Base-by-base conservation (phyloP, 2,888 invertebrate species). In the Saturnia pavonia region DNA sequence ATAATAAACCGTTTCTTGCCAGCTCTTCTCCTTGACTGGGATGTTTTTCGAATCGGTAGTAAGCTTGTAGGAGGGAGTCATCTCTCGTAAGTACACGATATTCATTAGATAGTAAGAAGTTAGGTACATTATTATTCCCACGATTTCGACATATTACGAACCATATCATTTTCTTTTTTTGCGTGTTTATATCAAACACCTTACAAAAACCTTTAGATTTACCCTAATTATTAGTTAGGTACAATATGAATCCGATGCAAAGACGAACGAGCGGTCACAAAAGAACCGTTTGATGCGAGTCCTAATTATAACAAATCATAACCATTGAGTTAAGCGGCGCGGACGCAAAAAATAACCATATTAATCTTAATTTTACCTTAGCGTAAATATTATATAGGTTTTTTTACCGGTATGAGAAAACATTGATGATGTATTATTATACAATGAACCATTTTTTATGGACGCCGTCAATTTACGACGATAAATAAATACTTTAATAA, bases 301-400 rank as follows among this genome's bases (percentile, higher is more conserved):
- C 86, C 80, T 90, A 91, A 91, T 91, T 82, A 87, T 86, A 84
- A 83, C 87, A 87, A 88, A 89, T 89, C 85, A 88, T 89, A 88
- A 87, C 84, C 82, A 82, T 85, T 83, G 75, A 82, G 74, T 74
- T 77, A 76, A 78, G 75, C 75, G 70, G 76, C 74, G 77, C 73
- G 76, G 74, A 76, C 73, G 76, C 86, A 89, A 91, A 91, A 91
- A 89, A 87, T 80, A 79, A 79, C 77, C 80, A 84, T 88, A 91
- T 90, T 87, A 89, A 92, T 91, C 89, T 86, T 86, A 88, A 91
- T 91, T 88, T 84, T 80, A 84, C 82, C 84, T 87, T 88, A 84
- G 85, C 82, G 79, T 85, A 87, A 85, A 86, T 85, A 85, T 60
- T 60, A 60, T 60, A 60, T 76, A 75, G 75, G 76, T 82, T 81